Evolutionary conservation across 2,888 invertebrate species (phyloP).

Genomic region (Chesias legatella): DNA sequence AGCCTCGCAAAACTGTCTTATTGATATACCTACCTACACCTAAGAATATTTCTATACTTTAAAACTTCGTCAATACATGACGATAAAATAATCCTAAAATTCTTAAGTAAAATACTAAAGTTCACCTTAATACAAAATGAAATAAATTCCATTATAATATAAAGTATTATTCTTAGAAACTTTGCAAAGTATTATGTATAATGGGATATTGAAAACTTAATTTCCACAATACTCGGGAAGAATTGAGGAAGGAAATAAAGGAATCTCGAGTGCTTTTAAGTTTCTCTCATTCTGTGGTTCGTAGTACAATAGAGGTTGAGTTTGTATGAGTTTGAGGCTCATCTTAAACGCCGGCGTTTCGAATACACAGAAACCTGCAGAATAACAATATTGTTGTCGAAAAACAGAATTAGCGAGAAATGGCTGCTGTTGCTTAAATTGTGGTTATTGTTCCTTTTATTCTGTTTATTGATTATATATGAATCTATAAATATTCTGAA

Average conservation of each 20-base stretch:
- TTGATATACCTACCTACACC: no score
- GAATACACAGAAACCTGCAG: constrained; percentile 16
- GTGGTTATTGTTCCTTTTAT: no score
- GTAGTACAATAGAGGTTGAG: constrained; percentile 52
- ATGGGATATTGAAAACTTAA: constrained; percentile 59
- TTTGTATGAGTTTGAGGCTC: constrained; percentile 39
- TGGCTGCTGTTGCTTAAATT: constrained; percentile 10
- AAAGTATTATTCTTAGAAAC: constrained; percentile 41
- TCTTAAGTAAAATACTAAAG: no score
- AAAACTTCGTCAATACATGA: no score
- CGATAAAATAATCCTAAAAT: not conserved
- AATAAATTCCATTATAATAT: constrained; percentile 33
- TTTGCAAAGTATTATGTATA: constrained; percentile 46
- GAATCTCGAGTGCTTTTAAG: constrained; percentile 55
- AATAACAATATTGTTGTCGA: constrained; percentile 18
- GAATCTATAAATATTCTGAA: no score
- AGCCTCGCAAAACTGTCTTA: no score
- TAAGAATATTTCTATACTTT: no score
- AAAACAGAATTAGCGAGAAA: constrained; percentile 20
- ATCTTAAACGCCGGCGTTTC: constrained; percentile 70
- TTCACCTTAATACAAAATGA: not conserved
- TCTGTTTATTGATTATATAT: no score
- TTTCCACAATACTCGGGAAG: constrained; percentile 42
- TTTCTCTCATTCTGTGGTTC: constrained; percentile 53
- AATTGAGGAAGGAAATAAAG: constrained; percentile 62